Percentiles rank a stretch among this genome's conserved stretches.
Evolutionary conservation across 2,113 vertebrate species (phyloP).

Genomic region (Xiphorhynchus elegans): DNA sequence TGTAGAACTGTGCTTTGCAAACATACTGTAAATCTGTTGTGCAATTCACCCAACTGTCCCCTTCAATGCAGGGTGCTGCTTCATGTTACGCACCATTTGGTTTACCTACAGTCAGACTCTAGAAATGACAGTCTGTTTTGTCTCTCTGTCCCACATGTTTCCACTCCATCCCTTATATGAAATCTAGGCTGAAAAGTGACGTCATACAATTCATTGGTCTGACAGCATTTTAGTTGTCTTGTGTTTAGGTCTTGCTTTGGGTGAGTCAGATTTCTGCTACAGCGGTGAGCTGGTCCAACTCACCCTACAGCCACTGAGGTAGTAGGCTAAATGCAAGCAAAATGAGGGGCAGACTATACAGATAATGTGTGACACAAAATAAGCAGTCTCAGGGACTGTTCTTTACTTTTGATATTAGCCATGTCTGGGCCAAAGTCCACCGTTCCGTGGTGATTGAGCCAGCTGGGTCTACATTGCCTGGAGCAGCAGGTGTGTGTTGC

Average conservation of each 20-base stretch:
- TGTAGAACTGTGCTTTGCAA: background rate
- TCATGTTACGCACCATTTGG: fast-evolving
- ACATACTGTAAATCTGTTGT: fast-evolving
- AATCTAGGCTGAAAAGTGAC: background rate
- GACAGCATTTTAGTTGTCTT: background rate
- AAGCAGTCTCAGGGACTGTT: background rate
- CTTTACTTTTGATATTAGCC: background rate
- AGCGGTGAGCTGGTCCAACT: background rate
- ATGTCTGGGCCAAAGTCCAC: background rate
- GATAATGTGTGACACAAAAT: background rate
- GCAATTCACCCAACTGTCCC: fast-evolving
- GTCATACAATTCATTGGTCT: background rate
- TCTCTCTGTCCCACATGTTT: background rate
- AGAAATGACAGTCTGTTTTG: background rate
- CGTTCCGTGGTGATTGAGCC: background rate
- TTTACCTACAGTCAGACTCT: background rate
- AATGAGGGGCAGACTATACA: background rate
- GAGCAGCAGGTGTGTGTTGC: background rate
- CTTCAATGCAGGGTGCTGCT: background rate
- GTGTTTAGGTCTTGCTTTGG: background rate
- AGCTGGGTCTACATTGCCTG: background rate
- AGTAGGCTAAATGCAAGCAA: background rate
- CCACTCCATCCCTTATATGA: background rate
- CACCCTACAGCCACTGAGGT: background rate
- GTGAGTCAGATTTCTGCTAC: background rate